These are phyloP conservation scores for Ernsta delagoae DNA, from an alignment of 2,888 invertebrate genomes.

Conservation along the genomic window DNA sequence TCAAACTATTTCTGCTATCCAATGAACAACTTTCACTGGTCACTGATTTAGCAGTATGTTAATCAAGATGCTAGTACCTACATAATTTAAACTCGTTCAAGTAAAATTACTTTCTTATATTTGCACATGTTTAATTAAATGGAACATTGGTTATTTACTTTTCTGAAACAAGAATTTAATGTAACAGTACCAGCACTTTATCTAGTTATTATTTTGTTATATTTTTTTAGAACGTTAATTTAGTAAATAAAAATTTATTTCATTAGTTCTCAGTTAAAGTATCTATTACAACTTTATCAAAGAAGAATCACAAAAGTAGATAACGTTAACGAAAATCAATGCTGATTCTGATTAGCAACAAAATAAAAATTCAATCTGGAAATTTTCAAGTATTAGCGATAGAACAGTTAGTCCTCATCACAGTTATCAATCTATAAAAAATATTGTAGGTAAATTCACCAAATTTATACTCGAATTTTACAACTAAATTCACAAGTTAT, in stretches of 20 bases:
- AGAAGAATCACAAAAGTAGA: not conserved
- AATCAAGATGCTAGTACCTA: not conserved
- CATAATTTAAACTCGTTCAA: not conserved
- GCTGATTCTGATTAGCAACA: too few relatives aligned
- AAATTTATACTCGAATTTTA: too few relatives aligned
- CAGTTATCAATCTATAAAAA: too few relatives aligned
- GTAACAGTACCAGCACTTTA: too few relatives aligned
- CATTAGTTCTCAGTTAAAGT: not conserved
- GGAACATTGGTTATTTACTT: not conserved
- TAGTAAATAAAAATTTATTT: too few relatives aligned
- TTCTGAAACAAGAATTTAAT: too few relatives aligned
- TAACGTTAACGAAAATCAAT: not conserved
- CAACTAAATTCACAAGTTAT: too few relatives aligned
- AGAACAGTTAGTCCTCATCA: too few relatives aligned
- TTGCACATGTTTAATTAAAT: conserved; percentile 4
- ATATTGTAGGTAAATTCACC: too few relatives aligned
- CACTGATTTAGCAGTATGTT: conserved; percentile 56
- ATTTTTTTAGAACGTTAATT: too few relatives aligned
- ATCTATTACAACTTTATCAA: not conserved
- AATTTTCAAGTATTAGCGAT: not conserved
- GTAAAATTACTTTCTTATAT: conserved; percentile 9
- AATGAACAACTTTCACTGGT: conserved; percentile 66
- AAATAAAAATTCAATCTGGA: conserved; percentile 6
- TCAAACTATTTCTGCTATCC: conserved; percentile 54
- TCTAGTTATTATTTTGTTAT: too few relatives aligned